Evolutionary conservation across 1,140 invertebrate species (phyloP), one percentile per base, ranked within the genome.

Genomic region (Belonocnema kinseyi): DNA sequence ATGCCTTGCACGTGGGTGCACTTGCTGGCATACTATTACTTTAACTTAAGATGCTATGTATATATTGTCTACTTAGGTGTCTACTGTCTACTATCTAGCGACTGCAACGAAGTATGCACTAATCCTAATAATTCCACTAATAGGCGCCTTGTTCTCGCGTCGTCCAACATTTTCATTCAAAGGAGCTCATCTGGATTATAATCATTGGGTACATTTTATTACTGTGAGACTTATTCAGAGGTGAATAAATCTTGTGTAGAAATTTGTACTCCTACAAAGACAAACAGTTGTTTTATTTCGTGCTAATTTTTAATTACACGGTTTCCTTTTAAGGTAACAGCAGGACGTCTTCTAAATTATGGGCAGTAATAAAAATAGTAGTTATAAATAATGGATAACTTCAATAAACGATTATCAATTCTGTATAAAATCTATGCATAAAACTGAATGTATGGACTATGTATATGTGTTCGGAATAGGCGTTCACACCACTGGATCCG

Each of bases 131-230:
- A 66, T 66, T 66, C 61, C 14, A 66, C 61, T 66, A 66, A 66
- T 66, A 66, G 61, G 61, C 14, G n/a, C 61, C 61, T 66, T 66
- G 61, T 66, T 66, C 61, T 66, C 61, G 61, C 61, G 61, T 66
- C 26, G 26, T 66, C 26, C 61, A 66, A 66, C 61, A 66, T n/a
- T 66, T 46, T 66, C 61, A 40, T 66, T 66, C 61, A 66, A 66
- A 66, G 33, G 26, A 66, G 61, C 61, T 66, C 61, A 66, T 66
- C 61, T 66, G 61, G 21, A 66, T 66, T 66, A 66, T 66, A 66
- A 66, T 66, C 61, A 33, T 66, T 66, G 61, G 12, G 6, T 66
- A 66, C 1, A 66, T 66, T 66, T 66, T 66, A 66, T 66, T 66
- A 66, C 61, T 40, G 33, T 66, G 61, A 40, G 61, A 46, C 13